Conservation (phyloP, 92 coral and sea anemone genomes). For the Palythoa caribaeorum region DNA sequence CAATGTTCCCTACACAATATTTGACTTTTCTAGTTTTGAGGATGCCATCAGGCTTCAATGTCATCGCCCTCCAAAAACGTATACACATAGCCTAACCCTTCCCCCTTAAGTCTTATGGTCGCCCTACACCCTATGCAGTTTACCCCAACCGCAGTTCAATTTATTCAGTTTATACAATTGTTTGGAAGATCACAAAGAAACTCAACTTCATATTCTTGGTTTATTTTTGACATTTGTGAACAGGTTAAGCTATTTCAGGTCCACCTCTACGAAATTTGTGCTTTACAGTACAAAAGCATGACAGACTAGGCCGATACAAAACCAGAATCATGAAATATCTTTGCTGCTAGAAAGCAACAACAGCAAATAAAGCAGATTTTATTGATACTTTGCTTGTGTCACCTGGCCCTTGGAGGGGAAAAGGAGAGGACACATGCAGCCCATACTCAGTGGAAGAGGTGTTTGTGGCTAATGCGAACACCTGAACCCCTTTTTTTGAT, state of each 20-base stretch:
- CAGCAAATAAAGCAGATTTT: too few relatives aligned
- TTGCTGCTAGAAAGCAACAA: too few relatives aligned
- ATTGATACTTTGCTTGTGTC: too few relatives aligned
- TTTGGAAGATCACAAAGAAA: constrained; percentile 17
- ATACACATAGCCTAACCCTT: too few relatives aligned
- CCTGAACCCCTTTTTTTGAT: constrained; percentile 10
- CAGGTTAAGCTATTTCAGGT: constrained; percentile 2
- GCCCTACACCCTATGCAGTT: constrained; percentile 19
- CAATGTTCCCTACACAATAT: neutral
- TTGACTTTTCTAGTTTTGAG: neutral
- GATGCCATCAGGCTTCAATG: neutral
- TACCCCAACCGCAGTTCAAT: neutral
- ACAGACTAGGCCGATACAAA: too few relatives aligned
- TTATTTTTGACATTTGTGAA: constrained; percentile 11
- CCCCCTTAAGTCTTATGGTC: too few relatives aligned
- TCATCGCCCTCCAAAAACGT: too few relatives aligned
- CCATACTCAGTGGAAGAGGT: neutral
- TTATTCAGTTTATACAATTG: too few relatives aligned
- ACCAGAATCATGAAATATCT: too few relatives aligned
- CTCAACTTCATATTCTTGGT: constrained; percentile 13
- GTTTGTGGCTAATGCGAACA: constrained; percentile 1
- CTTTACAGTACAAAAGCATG: too few relatives aligned
- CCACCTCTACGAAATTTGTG: neutral
- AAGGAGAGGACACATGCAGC: too few relatives aligned
- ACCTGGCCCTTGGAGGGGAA: too few relatives aligned